Conservation (phyloP, 2,797 vertebrate species). For the Bovichtus diacanthus region DNA sequence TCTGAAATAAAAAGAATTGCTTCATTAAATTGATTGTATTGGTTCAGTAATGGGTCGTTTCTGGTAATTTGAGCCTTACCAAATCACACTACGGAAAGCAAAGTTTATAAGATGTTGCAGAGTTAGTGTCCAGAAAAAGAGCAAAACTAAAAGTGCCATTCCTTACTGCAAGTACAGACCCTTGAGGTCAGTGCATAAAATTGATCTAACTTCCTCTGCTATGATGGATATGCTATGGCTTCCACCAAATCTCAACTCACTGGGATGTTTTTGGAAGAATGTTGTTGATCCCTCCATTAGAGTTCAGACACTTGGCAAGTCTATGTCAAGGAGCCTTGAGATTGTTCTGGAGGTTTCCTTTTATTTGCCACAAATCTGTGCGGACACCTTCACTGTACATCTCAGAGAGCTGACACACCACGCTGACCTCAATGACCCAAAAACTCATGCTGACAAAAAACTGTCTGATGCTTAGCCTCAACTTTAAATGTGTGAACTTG, state of each 20-base stretch:
- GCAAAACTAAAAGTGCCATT: neutral
- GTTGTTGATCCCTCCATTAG: no score
- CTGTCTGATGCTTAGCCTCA: no score
- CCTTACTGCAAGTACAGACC: neutral
- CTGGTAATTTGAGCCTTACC: neutral
- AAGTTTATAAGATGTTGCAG: neutral
- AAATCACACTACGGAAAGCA: neutral
- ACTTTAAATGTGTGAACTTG: neutral
- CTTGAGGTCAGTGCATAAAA: neutral
- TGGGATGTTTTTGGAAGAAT: no score
- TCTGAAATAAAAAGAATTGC: neutral
- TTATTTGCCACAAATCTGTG: neutral
- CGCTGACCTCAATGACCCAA: neutral
- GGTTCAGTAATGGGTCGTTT: neutral
- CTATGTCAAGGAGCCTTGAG: no score
- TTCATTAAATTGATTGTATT: neutral
- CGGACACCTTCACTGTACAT: neutral
- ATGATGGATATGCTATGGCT: neutral
- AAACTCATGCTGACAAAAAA: neutral
- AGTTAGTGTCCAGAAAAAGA: neutral
- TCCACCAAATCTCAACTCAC: no score
- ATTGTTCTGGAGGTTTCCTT: no score
- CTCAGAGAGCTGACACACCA: no score
- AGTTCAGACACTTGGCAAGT: no score
- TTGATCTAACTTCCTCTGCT: neutral